These are phyloP conservation scores for Ciona savignyi DNA, from an alignment of 23 tunicate species.

Conservation along the genomic window DNA sequence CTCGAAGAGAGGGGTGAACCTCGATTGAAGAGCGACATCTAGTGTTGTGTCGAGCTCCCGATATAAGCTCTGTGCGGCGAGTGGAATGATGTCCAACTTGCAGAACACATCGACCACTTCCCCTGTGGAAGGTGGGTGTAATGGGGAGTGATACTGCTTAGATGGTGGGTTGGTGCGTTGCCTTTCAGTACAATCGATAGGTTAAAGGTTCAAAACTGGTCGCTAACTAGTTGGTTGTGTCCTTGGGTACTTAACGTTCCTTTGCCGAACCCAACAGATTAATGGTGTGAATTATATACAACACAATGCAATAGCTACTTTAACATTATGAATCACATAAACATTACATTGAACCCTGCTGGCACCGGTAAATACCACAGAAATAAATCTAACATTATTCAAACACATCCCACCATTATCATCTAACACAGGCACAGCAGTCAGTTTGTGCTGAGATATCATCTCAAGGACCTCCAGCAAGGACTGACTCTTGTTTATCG, in stretches of 20 bases:
- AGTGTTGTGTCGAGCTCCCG: constrained; percentile 63
- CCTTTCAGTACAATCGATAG: no score
- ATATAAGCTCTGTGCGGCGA: constrained; percentile 67
- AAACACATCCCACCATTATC: constrained; percentile 33
- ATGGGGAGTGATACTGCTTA: no score
- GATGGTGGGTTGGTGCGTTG: no score
- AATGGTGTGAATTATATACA: no score
- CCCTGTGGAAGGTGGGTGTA: constrained; percentile 32
- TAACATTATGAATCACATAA: no score
- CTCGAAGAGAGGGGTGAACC: constrained; percentile 42
- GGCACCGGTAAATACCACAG: not conserved
- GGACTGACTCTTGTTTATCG: constrained; percentile 31
- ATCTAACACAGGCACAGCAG: constrained; percentile 62
- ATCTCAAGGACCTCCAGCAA: constrained; percentile 49
- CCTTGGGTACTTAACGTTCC: no score
- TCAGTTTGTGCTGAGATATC: constrained; percentile 23
- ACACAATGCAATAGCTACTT: no score
- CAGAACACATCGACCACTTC: constrained; percentile 75
- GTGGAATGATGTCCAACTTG: constrained; percentile 70
- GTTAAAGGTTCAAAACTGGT: no score
- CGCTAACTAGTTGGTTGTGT: no score
- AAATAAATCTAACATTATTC: not conserved
- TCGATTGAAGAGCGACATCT: constrained; percentile 23
- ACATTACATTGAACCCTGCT: no score
- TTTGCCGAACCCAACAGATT: no score